These are phyloP conservation scores for Boulengerochromis microlepis DNA, from an alignment of 2,113 vertebrate genomes.

Conservation along the genomic window DNA sequence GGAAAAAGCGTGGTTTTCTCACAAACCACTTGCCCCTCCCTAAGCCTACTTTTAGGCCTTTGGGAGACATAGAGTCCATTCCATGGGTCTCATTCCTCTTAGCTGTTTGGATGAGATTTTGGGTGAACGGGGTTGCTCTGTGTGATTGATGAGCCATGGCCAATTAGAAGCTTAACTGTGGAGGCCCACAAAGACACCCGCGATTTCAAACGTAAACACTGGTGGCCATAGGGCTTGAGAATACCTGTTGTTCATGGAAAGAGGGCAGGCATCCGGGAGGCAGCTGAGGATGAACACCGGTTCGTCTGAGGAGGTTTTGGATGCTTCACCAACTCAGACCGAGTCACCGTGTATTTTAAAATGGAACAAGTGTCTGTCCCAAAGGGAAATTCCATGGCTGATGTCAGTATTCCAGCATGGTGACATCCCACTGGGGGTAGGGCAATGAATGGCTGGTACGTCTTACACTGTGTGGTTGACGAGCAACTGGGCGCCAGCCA, in stretches of 20 bases:
- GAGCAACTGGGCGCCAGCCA: conserved; percentile 64
- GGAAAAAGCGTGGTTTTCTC: conserved; percentile 40
- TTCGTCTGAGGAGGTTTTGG: conserved; percentile 16
- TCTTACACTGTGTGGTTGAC: conserved; percentile 46
- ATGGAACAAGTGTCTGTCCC: conserved; percentile 12
- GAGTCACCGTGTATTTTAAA: not conserved
- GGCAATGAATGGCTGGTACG: not conserved
- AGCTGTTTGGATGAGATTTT: conserved; percentile 62
- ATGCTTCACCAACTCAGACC: conserved; percentile 33
- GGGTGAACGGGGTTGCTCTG: conserved; percentile 54
- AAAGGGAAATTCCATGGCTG: conserved; percentile 37
- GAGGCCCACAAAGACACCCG: conserved; percentile 58
- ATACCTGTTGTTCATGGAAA: conserved; percentile 61
- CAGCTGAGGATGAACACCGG: conserved; percentile 15
- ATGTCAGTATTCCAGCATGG: conserved; percentile 40
- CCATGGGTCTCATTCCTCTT: conserved; percentile 45
- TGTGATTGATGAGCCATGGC: conserved; percentile 74
- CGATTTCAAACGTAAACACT: conserved; percentile 65
- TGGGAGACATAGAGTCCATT: conserved; percentile 52
- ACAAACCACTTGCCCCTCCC: conserved; percentile 41
- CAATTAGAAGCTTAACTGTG: conserved; percentile 71
- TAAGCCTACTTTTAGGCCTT: conserved; percentile 40
- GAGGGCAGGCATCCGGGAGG: not conserved
- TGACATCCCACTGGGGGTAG: conserved; percentile 8
- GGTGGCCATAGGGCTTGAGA: conserved; percentile 26